Conservation (phyloP, 2,888 invertebrate species). For the Acronicta aceris region DNA sequence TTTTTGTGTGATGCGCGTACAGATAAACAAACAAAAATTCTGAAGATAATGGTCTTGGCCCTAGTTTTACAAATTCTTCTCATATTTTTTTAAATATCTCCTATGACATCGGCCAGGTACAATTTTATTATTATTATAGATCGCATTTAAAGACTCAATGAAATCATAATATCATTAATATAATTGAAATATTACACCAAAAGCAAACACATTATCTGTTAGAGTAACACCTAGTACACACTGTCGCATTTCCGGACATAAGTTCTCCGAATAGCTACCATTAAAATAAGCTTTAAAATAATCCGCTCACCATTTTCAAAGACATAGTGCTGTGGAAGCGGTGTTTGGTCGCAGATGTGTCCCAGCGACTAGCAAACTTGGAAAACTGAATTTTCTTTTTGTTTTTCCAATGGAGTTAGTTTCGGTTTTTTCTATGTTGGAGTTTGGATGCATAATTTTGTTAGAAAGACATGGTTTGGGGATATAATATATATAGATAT, state of each 20-base stretch:
- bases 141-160: no score
- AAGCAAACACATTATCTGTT: slow-evolving; percentile 42
- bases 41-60: no score
- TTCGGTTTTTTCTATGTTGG: slow-evolving; percentile 18
- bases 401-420: slow-evolving; percentile 40
- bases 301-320: slow-evolving; percentile 67
- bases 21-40: no score
- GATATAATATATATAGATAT: neutral
- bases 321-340: slow-evolving; percentile 64
- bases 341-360: slow-evolving; percentile 65
- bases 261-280: slow-evolving; percentile 66
- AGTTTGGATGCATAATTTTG: slow-evolving; percentile 32
- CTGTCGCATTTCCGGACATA: slow-evolving; percentile 63
- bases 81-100: no score
- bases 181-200: neutral
- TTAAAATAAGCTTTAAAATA: slow-evolving; percentile 79
- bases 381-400: slow-evolving; percentile 48
- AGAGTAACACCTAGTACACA: slow-evolving; percentile 55
- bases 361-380: slow-evolving; percentile 47
- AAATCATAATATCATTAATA: no score
- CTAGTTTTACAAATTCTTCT: no score
- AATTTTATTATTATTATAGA: no score
- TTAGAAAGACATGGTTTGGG: neutral
- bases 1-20: no score
- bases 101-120: no score